These are phyloP conservation scores for Argopecten irradians DNA, from an alignment of 1,140 invertebrate species.

Conservation along the genomic window DNA sequence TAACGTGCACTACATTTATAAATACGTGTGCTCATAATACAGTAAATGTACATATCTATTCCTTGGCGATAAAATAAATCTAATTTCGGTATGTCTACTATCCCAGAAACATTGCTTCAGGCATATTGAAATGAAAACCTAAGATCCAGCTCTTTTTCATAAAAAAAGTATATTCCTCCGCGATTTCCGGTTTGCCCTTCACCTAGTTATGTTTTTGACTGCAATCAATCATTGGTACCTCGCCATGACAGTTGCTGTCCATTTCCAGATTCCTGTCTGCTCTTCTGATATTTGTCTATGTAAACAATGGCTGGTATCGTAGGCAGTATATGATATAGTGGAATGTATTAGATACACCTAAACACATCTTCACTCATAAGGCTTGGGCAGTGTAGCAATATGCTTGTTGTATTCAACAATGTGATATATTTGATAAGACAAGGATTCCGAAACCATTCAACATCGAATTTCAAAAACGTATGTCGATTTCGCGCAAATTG, in stretches of 20 bases:
- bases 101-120: background rate
- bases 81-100: background rate
- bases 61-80: background rate
- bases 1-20: background rate
- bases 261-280: background rate
- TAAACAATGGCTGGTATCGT: background rate
- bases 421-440: too few species aligned
- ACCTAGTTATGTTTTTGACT: background rate
- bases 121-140: background rate
- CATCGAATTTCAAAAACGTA: too few species aligned
- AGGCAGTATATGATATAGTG: too few species aligned
- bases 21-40: background rate
- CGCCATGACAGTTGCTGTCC: background rate
- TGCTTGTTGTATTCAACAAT: too few species aligned
- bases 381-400: too few species aligned
- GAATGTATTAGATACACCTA: too few species aligned
- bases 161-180: background rate
- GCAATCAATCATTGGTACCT: background rate
- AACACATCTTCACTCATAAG: too few species aligned
- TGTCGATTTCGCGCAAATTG: too few species aligned
- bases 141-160: background rate
- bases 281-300: background rate
- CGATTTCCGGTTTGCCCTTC: slow-evolving; percentile 4
- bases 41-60: background rate
- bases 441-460: too few species aligned